Evolutionary conservation across 2,113 vertebrate species (phyloP).

Genomic region (Periophthalmus modestus): DNA sequence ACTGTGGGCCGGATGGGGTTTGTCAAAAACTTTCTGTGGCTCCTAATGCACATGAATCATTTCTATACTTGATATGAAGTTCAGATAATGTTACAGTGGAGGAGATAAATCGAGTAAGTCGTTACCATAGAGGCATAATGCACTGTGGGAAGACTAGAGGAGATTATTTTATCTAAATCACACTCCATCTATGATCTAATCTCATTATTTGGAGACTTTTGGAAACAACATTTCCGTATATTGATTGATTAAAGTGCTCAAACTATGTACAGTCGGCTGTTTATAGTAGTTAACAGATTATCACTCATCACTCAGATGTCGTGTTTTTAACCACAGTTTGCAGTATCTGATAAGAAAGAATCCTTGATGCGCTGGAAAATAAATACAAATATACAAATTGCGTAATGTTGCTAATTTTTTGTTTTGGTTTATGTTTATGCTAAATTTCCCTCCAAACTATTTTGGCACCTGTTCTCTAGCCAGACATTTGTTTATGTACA

Average conservation of each 20-base stretch:
- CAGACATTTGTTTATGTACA: too few relatives aligned
- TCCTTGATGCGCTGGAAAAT: neutral
- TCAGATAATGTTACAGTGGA: neutral
- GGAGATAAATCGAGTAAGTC: neutral
- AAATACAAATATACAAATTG: too few relatives aligned
- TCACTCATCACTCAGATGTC: neutral
- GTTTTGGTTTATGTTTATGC: too few relatives aligned
- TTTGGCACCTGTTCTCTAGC: too few relatives aligned
- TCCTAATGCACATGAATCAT: neutral
- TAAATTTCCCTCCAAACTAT: too few relatives aligned
- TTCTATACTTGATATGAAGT: neutral
- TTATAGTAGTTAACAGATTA: too few relatives aligned
- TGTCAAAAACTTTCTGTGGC: neutral
- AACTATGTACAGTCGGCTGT: too few relatives aligned
- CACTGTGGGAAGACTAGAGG: neutral
- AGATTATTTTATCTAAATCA: neutral
- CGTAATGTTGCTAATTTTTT: too few relatives aligned
- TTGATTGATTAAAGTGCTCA: neutral
- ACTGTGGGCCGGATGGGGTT: conserved; percentile 1
- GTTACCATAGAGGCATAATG: neutral
- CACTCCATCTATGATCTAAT: neutral
- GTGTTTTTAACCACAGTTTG: too few relatives aligned
- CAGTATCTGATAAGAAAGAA: neutral
- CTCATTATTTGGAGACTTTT: neutral
- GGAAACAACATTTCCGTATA: neutral